These are phyloP conservation scores for Thomomys bottae DNA, from an alignment of 2,113 vertebrate species.

Conservation along the genomic window DNA sequence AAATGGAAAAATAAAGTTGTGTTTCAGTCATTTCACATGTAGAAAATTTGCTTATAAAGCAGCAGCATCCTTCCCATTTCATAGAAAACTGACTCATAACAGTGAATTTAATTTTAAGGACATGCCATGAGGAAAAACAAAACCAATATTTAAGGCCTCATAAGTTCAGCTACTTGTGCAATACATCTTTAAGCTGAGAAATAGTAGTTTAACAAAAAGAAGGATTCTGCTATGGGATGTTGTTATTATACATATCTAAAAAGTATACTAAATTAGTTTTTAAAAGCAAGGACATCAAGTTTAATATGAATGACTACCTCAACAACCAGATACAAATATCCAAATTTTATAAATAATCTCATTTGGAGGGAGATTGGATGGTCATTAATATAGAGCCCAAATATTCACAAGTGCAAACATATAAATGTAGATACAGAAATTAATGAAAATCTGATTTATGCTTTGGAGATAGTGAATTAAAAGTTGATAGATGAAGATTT, in stretches of 20 bases:
- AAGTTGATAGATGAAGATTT: constrained; percentile 49
- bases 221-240: not conserved
- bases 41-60: not conserved
- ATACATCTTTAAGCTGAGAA: not conserved
- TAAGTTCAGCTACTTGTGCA: not conserved
- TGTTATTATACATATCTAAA: not conserved
- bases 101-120: not conserved
- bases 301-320: not conserved
- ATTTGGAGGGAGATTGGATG: constrained; percentile 1
- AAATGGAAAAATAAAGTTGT: too few species aligned
- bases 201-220: not conserved
- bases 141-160: not conserved
- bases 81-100: not conserved
- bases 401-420: constrained; percentile 29
- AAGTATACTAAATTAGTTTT: constrained; percentile 6
- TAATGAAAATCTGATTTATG: constrained; percentile 67
- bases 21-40: too few species aligned
- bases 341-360: constrained; percentile 1
- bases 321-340: constrained; percentile 28
- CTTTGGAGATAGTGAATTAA: constrained; percentile 49
- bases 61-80: not conserved
- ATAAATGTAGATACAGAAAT: not conserved
- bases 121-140: not conserved
- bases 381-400: not conserved
- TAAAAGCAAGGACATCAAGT: not conserved